Percentiles rank a stretch among this genome's conserved stretches.
Evolutionary conservation across 1,140 invertebrate species (phyloP).

Genomic region (Megalonaias nervosa): DNA sequence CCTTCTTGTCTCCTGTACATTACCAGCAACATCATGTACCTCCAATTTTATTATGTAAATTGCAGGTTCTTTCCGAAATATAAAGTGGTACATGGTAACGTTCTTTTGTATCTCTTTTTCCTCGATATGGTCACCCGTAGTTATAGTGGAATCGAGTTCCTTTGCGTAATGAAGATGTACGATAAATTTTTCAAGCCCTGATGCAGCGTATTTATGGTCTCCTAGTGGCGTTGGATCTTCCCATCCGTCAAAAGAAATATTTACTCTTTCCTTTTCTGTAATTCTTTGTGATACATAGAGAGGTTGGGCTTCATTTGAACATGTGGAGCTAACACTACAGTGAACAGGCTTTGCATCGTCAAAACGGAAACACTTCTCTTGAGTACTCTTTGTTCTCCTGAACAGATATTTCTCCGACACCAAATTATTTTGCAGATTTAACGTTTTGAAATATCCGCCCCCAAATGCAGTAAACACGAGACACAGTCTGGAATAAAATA

Average conservation of each 20-base stretch:
- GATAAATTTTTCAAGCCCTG: constrained; percentile 5
- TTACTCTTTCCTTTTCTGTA: background rate
- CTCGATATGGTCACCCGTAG: background rate
- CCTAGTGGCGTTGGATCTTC: background rate
- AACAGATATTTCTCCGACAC: too few relatives aligned
- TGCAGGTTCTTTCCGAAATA: background rate
- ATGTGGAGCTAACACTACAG: too few relatives aligned
- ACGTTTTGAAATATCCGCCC: too few relatives aligned
- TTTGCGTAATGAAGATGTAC: background rate
- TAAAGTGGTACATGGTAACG: background rate
- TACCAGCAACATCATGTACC: constrained; percentile 25
- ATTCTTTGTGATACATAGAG: constrained; percentile 3
- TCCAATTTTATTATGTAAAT: constrained; percentile 12
- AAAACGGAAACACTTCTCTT: too few relatives aligned
- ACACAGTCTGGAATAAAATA: too few relatives aligned
- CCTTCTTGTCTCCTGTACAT: constrained; percentile 2
- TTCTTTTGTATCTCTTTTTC: background rate
- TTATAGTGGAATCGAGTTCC: constrained; percentile 1
- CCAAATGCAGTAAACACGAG: too few relatives aligned
- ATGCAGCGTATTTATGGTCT: background rate
- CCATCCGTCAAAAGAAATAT: constrained; percentile 10
- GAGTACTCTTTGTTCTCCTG: too few relatives aligned
- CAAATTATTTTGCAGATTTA: too few relatives aligned
- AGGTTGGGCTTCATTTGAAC: background rate
- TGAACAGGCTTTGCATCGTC: too few relatives aligned